A percentile compares a stretch with the other conserved stretches of the same genome.
Evolutionary conservation across 2,797 vertebrate species (phyloP).

Genomic region (Anguilla pacifica): DNA sequence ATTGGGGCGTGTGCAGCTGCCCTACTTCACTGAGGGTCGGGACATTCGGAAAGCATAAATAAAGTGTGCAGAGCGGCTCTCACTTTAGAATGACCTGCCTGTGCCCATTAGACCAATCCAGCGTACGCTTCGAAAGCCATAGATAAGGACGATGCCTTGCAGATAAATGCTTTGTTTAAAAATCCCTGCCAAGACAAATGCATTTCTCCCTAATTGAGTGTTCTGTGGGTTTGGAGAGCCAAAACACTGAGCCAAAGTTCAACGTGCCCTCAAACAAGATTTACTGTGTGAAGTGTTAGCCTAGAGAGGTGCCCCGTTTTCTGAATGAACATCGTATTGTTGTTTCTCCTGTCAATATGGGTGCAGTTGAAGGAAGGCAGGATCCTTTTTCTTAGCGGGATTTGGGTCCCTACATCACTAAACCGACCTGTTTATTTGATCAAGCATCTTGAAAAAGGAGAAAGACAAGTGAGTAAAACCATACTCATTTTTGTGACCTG

Average conservation of each 20-base stretch:
- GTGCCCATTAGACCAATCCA: neutral
- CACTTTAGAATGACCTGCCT: neutral
- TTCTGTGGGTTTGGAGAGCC: neutral
- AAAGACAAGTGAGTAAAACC: neutral
- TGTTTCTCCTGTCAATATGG: neutral
- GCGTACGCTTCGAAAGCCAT: neutral
- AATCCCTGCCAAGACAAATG: neutral
- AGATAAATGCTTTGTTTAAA: neutral
- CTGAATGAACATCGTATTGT: neutral
- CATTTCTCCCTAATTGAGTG: neutral
- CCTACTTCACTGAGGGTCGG: neutral
- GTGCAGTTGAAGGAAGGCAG: neutral
- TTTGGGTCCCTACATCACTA: neutral
- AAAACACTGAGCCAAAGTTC: neutral
- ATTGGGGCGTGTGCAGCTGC: neutral
- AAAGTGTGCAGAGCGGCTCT: neutral
- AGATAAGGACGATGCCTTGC: neutral
- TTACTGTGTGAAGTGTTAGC: neutral
- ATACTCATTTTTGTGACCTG: neutral
- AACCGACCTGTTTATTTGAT: neutral
- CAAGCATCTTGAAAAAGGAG: neutral
- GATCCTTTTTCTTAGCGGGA: neutral
- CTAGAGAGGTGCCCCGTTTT: neutral
- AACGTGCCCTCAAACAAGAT: neutral
- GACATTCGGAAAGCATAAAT: neutral